phyloP scores from a whole-genome alignment of 2,888 invertebrate genomes.

The Aporophyla lueneburgensis region DNA sequence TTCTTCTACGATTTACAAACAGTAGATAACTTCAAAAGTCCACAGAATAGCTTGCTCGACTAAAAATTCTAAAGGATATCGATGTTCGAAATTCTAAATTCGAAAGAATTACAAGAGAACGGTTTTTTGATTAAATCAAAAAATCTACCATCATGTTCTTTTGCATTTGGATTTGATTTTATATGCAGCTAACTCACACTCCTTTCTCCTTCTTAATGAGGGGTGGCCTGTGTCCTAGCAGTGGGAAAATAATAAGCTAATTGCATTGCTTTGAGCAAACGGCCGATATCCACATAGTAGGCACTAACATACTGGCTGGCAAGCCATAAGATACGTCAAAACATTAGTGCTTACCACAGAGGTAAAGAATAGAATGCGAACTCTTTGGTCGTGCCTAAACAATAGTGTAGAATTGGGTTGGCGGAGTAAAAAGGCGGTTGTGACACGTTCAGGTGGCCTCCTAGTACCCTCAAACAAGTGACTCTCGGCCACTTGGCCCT shows the following conservation, averaged over 20 bases:
- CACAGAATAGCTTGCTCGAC: neutral
- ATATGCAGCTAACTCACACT: neutral
- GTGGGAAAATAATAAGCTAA: too few relatives aligned
- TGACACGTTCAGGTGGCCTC: conserved; percentile 80
- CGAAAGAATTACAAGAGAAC: too few relatives aligned
- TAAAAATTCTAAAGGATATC: neutral
- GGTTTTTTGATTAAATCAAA: neutral
- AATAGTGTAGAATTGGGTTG: conserved; percentile 77
- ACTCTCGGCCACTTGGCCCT: conserved; percentile 70
- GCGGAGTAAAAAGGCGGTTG: conserved; percentile 74
- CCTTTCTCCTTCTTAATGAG: too few relatives aligned
- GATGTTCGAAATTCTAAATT: too few relatives aligned
- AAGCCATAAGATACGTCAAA: neutral
- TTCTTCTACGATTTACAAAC: conserved; percentile 25
- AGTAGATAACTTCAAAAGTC: neutral
- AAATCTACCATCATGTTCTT: too few relatives aligned
- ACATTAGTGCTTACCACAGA: conserved; percentile 20
- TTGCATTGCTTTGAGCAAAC: too few relatives aligned
- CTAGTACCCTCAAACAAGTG: conserved; percentile 68
- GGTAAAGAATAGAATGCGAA: conserved; percentile 63
- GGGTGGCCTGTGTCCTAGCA: too few relatives aligned
- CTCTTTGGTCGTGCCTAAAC: conserved; percentile 71
- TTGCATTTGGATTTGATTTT: neutral
- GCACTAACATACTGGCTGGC: neutral
- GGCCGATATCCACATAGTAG: neutral